phyloP scores from a whole-genome alignment of 2,113 vertebrate species.

The Oenanthe oenanthe region DNA sequence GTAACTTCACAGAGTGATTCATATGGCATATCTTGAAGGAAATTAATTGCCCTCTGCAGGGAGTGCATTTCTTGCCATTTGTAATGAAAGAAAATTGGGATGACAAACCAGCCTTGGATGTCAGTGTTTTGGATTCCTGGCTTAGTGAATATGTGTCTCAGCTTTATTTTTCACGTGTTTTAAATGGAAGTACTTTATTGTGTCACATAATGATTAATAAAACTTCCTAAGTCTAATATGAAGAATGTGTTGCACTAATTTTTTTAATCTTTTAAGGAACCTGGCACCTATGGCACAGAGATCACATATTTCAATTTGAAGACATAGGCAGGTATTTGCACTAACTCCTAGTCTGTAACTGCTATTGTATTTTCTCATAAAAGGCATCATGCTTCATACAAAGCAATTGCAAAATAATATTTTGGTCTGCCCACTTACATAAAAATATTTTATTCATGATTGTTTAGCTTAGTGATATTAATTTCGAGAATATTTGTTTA shows the following conservation, averaged over 20 bases:
- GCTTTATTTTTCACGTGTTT: neutral
- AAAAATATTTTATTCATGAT: slow-evolving; percentile 19
- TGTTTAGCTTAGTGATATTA: neutral
- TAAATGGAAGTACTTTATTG: neutral
- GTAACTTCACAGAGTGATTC: neutral
- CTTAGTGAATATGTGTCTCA: accelerated
- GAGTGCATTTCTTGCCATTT: neutral
- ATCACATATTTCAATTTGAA: neutral
- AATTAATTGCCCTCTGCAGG: neutral
- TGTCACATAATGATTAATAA: neutral
- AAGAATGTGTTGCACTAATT: neutral
- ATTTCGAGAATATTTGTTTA: slow-evolving; percentile 5
- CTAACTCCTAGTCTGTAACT: neutral
- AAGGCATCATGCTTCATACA: neutral
- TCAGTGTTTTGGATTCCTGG: neutral
- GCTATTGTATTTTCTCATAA: neutral
- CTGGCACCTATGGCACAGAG: neutral
- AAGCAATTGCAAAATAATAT: neutral
- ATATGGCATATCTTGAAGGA: neutral
- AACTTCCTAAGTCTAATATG: neutral
- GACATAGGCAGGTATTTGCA: neutral
- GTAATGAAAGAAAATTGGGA: neutral
- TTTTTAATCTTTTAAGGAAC: neutral
- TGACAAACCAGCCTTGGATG: neutral
- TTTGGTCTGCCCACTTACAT: neutral